Evolutionary conservation across 2,888 invertebrate species (phyloP), one percentile per base, ranked within the genome.

Genomic region (Drosophila seclusa): DNA sequence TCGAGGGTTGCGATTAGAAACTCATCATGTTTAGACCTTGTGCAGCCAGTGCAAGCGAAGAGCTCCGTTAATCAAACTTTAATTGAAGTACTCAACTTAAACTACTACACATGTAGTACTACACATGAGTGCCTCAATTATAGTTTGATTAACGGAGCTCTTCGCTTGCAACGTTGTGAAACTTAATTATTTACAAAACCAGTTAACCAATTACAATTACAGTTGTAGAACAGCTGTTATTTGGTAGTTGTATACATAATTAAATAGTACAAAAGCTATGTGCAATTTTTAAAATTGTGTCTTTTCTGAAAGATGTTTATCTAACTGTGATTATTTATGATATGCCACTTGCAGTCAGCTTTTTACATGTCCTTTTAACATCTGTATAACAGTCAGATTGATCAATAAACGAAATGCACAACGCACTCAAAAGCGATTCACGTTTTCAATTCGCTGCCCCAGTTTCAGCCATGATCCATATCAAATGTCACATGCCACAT

Each of bases 391-490:
- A 66, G 50, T 45, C 29, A 21, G 48, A 48, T 16, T 5, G 21
- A 45, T 52, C 21, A 21, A 16, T 32, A 13, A 10, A 21, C 45
- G 16, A 48, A 27, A 13, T 52, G 32, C 21, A 8, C 7, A 21
- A 50, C 27, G 57, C 63, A 55, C 29, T 40, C 34, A 48, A 54
- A 69, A 52, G 38, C 71, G 49, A 42, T 48, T 63, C n/a, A 38
- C 36, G 29, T 13, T 55, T 55, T 38, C 24, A 8, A n/a, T n/a
- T 27, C 40, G 34, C 40, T 61, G 42, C 34, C 40, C 36, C 13
- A n/a, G 13, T 27, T 27, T 38, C 18, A 27, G 7, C 27, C 18
- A 3, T 24, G 32, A 10, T 10, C 16, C 24, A 27, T 36, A n/a
- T n/a, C 7, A 31, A 32, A 32, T 24, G 6, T 32, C 52, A 52